Evolutionary conservation across 1,140 invertebrate species (phyloP).

Genomic region (Meloidogyne floridensis): DNA sequence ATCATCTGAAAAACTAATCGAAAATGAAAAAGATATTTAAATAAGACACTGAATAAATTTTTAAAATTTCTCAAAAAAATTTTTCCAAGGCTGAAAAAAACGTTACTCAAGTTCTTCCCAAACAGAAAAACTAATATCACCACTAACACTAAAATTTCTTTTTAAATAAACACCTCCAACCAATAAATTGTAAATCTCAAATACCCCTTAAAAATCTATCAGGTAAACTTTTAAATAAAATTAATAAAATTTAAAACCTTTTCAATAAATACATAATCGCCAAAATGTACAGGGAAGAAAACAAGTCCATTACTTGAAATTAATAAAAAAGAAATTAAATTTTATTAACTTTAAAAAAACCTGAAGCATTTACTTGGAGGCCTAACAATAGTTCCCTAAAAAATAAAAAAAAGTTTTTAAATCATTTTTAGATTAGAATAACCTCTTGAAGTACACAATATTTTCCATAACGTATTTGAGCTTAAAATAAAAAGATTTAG

Average conservation of each 20-base stretch:
- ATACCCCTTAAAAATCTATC: not conserved
- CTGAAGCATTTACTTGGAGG: constrained; percentile 97
- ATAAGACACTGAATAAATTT: too few relatives aligned
- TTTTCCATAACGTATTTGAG: constrained; percentile 89
- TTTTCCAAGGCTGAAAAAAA: too few relatives aligned
- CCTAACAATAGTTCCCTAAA: constrained; percentile 82
- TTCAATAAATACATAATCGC: constrained; percentile 95
- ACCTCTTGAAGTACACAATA: constrained; percentile 88
- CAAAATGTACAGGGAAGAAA: constrained; percentile 92
- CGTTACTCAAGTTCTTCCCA: too few relatives aligned
- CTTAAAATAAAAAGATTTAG: constrained; percentile 65
- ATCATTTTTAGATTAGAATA: not conserved
- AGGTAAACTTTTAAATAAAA: not conserved
- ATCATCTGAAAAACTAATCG: too few relatives aligned
- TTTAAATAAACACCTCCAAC: too few relatives aligned
- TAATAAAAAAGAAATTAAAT: constrained; percentile 74
- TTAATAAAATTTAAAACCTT: constrained; percentile 71
- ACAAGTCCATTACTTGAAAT: constrained; percentile 73
- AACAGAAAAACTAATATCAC: too few relatives aligned
- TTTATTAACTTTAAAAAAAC: constrained; percentile 75
- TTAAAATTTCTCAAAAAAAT: too few relatives aligned
- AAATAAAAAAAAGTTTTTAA: not conserved
- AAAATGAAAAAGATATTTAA: too few relatives aligned
- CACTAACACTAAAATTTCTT: too few relatives aligned
- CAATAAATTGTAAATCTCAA: too few relatives aligned